Evolutionary conservation across 2,113 vertebrate genomes (phyloP).

Genomic region (Chrysochloris asiatica): DNA sequence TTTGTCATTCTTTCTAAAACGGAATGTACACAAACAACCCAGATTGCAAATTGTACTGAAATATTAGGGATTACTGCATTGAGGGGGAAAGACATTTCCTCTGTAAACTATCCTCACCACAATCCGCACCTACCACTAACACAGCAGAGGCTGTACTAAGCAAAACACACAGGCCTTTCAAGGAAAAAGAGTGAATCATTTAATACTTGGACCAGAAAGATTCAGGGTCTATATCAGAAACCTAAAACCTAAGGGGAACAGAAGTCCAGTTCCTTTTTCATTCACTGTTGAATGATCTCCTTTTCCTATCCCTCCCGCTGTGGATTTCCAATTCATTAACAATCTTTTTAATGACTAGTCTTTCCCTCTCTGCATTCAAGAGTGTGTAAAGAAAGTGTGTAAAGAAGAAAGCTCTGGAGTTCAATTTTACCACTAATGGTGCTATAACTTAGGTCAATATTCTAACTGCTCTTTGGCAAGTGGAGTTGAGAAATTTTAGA

Average conservation of each 20-base stretch:
- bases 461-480: conserved; percentile 17
- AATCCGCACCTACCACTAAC: neutral
- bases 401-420: neutral
- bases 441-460: conserved; percentile 15
- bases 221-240: neutral
- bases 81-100: neutral
- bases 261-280: neutral
- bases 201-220: neutral
- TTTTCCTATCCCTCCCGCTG: neutral
- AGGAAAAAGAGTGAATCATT: neutral
- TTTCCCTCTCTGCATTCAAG: neutral
- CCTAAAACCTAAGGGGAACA: neutral
- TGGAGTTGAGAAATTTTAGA: conserved; percentile 21
- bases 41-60: neutral
- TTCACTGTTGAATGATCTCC: neutral
- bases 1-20: conserved; percentile 1
- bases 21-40: neutral
- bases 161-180: too few relatives aligned
- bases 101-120: neutral
- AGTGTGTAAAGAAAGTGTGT: conserved; percentile 44
- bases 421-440: conserved; percentile 1
- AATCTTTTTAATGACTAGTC: neutral
- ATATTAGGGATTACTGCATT: neutral
- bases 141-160: neutral
- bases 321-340: conserved; percentile 14